These are phyloP conservation scores for Mustela nigripes DNA, from an alignment of 2,113 vertebrate genomes.

Conservation along the genomic window DNA sequence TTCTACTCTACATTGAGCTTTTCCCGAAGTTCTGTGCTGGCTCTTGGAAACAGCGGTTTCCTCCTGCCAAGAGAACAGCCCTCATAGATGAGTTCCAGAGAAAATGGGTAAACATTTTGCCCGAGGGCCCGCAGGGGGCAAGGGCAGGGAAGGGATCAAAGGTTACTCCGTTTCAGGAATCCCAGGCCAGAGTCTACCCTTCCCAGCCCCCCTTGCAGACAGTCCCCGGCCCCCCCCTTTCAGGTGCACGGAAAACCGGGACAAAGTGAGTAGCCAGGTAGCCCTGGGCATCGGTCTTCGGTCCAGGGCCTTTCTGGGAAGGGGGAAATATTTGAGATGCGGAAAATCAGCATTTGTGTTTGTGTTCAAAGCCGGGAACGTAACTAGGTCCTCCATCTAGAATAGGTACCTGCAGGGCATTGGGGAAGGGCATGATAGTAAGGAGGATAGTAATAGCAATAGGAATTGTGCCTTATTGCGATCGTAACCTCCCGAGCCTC, in stretches of 20 bases:
- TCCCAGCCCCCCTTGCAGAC: neutral
- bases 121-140: neutral
- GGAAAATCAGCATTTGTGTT: neutral
- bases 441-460: too few species aligned
- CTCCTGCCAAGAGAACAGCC: neutral
- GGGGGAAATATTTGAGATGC: neutral
- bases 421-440: neutral
- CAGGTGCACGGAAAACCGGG: neutral
- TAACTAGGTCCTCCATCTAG: neutral
- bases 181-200: neutral
- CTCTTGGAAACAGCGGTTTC: neutral
- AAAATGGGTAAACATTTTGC: neutral
- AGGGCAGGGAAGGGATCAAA: neutral
- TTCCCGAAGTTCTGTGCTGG: neutral
- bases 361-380: neutral
- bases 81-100: neutral
- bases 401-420: neutral
- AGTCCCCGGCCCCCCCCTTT: neutral
- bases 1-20: neutral
- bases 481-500: neutral
- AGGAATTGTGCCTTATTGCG: fast-evolving
- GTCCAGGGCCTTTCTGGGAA: neutral
- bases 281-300: neutral
- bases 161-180: neutral
- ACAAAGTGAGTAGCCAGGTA: neutral